Conservation (phyloP, 2,888 invertebrate genomes). For the Amiota communis region DNA sequence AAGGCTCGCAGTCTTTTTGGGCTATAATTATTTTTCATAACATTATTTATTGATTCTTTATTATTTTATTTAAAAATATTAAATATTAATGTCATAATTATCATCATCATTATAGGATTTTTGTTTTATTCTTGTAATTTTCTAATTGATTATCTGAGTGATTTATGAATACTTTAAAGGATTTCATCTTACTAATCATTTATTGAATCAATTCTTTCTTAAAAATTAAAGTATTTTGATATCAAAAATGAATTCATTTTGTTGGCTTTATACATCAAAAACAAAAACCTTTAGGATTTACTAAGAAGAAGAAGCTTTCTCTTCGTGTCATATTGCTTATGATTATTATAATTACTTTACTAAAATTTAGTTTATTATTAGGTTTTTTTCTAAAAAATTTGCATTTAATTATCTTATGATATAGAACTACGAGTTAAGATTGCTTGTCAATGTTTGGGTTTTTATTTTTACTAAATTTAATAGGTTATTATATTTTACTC, state of each 20-base stretch:
- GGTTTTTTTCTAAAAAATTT: slow-evolving; percentile 22
- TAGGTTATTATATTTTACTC: neutral
- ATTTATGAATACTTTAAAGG: slow-evolving; percentile 29
- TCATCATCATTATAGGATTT: neutral
- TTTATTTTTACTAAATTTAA: slow-evolving; percentile 10
- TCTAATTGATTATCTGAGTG: slow-evolving; percentile 45
- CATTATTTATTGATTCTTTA: slow-evolving; percentile 37
- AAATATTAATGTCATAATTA: slow-evolving; percentile 22
- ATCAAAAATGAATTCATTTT: slow-evolving; percentile 29
- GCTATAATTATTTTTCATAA: slow-evolving; percentile 53
- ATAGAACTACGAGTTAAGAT: slow-evolving; percentile 28
- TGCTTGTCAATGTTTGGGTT: slow-evolving; percentile 24
- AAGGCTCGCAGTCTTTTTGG: slow-evolving; percentile 67
- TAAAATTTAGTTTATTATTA: slow-evolving; percentile 34
- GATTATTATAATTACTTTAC: too few relatives aligned
- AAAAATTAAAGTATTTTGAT: too few relatives aligned
- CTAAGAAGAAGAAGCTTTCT: too few relatives aligned
- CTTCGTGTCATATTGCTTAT: too few relatives aligned
- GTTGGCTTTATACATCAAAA: slow-evolving; percentile 57
- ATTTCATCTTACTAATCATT: neutral
- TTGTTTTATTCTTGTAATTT: slow-evolving; percentile 52
- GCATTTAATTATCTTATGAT: slow-evolving; percentile 22
- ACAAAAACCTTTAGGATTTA: too few relatives aligned
- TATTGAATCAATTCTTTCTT: too few relatives aligned
- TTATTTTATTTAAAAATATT: slow-evolving; percentile 39